Evolutionary conservation across 2,113 vertebrate species (phyloP).

Genomic region (Climacteris rufus): DNA sequence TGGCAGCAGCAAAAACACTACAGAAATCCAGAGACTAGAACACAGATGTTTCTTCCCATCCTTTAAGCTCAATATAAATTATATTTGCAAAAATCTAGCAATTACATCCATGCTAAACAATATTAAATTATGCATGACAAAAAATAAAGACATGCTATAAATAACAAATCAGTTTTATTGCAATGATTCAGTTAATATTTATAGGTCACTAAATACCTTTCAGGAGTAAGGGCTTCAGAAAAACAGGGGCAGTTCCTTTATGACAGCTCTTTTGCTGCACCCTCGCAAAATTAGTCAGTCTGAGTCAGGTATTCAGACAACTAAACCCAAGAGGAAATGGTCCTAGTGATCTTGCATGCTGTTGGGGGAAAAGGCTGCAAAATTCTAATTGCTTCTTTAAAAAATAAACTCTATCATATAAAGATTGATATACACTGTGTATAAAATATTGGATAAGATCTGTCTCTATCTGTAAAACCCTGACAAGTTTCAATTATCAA

Average conservation of each 20-base stretch:
- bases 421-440: not conserved
- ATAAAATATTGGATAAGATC: not conserved
- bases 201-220: not conserved
- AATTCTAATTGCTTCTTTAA: not conserved
- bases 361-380: not conserved
- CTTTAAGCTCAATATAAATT: constrained; percentile 55
- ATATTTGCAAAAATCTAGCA: constrained; percentile 52
- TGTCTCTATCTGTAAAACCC: constrained; percentile 9
- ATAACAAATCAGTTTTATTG: not conserved
- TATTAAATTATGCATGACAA: constrained; percentile 53
- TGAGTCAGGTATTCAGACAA: not conserved
- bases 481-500: constrained; percentile 2
- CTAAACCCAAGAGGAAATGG: not conserved
- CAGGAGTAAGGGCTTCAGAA: not conserved
- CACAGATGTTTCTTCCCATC: constrained; percentile 31
- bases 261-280: not conserved
- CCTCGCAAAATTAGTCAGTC: not conserved
- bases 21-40: not conserved
- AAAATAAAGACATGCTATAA: constrained; percentile 10
- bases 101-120: constrained; percentile 17
- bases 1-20: not conserved
- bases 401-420: not conserved
- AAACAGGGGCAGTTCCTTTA: not conserved
- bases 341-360: not conserved
- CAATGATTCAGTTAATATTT: constrained; percentile 13